Conservation (phyloP, 2,888 invertebrate species). For the Zootermopsis nevadensis region DNA sequence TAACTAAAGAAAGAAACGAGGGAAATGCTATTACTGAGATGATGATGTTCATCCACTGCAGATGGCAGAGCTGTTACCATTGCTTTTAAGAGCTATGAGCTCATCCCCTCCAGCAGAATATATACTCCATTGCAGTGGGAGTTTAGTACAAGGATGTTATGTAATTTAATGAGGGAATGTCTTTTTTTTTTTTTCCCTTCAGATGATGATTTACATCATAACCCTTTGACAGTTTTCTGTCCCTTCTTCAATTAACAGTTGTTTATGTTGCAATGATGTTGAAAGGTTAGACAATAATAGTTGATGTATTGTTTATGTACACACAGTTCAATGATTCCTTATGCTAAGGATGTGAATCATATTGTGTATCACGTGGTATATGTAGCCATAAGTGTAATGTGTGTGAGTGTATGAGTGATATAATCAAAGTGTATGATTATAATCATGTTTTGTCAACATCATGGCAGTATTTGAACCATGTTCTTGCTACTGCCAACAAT, state of each 20-base stretch:
- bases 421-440: too few species aligned
- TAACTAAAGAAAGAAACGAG: neutral
- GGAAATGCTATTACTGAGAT: slow-evolving; percentile 16
- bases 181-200: slow-evolving; percentile 30
- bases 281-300: slow-evolving; percentile 47
- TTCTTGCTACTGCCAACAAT: neutral
- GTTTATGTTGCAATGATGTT: slow-evolving; percentile 26
- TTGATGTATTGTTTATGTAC: slow-evolving; percentile 35
- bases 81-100: neutral
- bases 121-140: slow-evolving; percentile 14
- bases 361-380: neutral
- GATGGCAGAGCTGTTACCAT: neutral
- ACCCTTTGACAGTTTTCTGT: slow-evolving; percentile 17
- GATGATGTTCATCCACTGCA: neutral
- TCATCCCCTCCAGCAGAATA: slow-evolving; percentile 4
- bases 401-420: neutral
- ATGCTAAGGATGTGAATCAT: neutral
- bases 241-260: slow-evolving; percentile 24
- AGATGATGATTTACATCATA: neutral
- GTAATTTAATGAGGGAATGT: slow-evolving; percentile 33
- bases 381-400: neutral
- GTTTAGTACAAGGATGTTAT: slow-evolving; percentile 28
- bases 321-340: slow-evolving; percentile 12
- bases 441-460: neutral
- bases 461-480: slow-evolving; percentile 1